Evolutionary conservation across 1,140 invertebrate genomes (phyloP), one percentile per base, ranked within the genome.

Genomic region (Trachymyrmex cornetzi): DNA sequence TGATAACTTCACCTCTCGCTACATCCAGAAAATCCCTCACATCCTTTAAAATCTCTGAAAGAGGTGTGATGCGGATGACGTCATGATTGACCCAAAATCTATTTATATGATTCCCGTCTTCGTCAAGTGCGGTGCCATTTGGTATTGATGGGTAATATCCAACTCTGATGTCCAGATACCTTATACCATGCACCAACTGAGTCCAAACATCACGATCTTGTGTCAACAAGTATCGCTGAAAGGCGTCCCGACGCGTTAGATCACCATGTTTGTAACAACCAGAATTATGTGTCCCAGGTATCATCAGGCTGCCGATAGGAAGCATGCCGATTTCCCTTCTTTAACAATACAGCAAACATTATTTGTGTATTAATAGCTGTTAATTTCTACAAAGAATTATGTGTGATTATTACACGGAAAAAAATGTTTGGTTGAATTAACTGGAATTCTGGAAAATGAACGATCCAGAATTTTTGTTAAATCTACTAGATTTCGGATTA

Each of bases 191-290:
- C 1, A 98, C 96, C 16, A 98, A 95, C 92, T 98, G 98, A 0
- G 96, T 96, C 97, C 97, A 98, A 24, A 98, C 96, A 91, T 97
- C 96, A 59, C 97, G 96, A 92, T 98, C 97, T 94, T 98, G 98
- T 27, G 96, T 97, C 7, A 96, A 89, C 67, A 96, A 89, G 87
- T 96, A 97, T n/a, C 95, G 93, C 84, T 95, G 92, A 75, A 95
- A 93, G 57, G 93, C 94, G 59, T 95, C 94, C 77, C 88, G 93
- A 53, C 86, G 92, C 63, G 95, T 94, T 27, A 94, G 88, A 34
- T 95, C 96, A 63, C 91, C 94, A 24, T 95, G 93, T 27, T 94
- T 92, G 92, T 96, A 97, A 53, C 96, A 96, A 24, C 96, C 97
- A 1, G 97, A 97, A 92, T 97, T 97, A 91, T 97, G 97, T 0